A percentile compares a stretch with the other conserved stretches of the same genome.
Conservation (phyloP, 1,140 invertebrate species). For the Idris sp. region DNA sequence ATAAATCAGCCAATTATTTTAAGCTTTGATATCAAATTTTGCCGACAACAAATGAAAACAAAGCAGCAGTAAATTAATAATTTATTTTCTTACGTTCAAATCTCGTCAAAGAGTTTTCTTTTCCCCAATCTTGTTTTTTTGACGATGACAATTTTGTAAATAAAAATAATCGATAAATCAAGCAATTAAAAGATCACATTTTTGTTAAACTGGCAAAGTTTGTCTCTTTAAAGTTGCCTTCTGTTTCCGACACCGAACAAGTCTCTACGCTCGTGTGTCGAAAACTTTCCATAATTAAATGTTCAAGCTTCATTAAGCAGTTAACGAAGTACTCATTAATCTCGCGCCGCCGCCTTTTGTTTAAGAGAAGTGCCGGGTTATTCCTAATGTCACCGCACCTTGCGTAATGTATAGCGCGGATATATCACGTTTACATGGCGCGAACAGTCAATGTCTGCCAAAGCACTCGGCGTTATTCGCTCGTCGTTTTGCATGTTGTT, state of each 20-base stretch:
- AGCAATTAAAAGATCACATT: conserved; percentile 31
- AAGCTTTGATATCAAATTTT: too few species aligned
- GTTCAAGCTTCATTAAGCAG: conserved; percentile 63
- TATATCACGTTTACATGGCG: conserved; percentile 36
- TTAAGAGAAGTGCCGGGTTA: conserved; percentile 53
- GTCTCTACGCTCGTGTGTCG: conserved; percentile 52
- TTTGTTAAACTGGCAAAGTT: conserved; percentile 51
- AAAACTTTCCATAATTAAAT: conserved; percentile 65
- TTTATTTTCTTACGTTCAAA: too few species aligned
- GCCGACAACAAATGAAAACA: too few species aligned
- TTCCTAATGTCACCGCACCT: conserved; percentile 60
- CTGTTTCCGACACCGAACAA: conserved; percentile 59
- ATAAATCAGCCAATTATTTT: conserved; percentile 11
- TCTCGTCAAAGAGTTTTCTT: not conserved
- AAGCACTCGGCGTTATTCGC: conserved; percentile 9
- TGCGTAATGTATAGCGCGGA: conserved; percentile 45
- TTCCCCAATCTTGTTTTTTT: too few species aligned
- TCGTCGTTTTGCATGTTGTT: too few species aligned
- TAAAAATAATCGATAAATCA: conserved; percentile 23
- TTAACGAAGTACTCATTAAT: conserved; percentile 64
- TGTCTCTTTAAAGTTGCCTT: conserved; percentile 59
- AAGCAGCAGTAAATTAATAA: too few species aligned
- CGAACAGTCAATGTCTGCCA: conserved; percentile 34
- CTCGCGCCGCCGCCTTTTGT: conserved; percentile 54
- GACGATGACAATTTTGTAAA: too few species aligned